Base-by-base conservation (phyloP, 2,888 invertebrate genomes). In the Trissolcus japonicus region DNA sequence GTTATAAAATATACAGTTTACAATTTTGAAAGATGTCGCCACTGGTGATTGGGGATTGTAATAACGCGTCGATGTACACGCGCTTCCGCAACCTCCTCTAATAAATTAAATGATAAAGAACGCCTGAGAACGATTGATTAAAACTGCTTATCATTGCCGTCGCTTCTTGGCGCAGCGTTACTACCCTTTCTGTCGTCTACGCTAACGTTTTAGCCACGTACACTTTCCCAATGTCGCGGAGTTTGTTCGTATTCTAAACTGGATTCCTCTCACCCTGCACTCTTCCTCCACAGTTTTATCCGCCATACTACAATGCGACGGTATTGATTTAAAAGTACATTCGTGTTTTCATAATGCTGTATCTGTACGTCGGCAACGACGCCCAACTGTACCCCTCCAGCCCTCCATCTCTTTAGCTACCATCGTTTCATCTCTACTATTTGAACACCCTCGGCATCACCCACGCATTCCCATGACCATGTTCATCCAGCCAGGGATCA, bases 281-380 rank as follows among this genome's bases (percentile, higher is more conserved):
- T 76, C 79, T 79, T 79, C 76, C 75, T 78, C 71, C 77, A 76
- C 84, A 83, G 83, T 80, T 85, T 84, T 76, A 80, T 81, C 79
- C 84, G 82, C 85, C 84, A 82, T 86, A 88, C 87, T 86, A 89
- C 89, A 89, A 89, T 89, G 86, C 88, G 89, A 89, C 89, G 89
- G 88, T 89, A 89, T 89, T 89, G 89, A 89, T 89, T 89, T 88
- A 89, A 89, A 89, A 89, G 88, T 89, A 88, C 88, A 89, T 88
- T 89, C 88, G 88, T 88, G 89, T 89, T 89, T 89, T 89, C 89
- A 89, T 89, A 88, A 88, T 89, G 88, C 88, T 87, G 88, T 88
- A 88, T 88, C 88, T 88, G 87, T 87, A 87, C 87, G 83, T 83
- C 84, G 83, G 82, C 83, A 83, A 83, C 85, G 87, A 87, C 86